Conservation (phyloP, 2,797 vertebrate genomes). For the Hyperoplus immaculatus region DNA sequence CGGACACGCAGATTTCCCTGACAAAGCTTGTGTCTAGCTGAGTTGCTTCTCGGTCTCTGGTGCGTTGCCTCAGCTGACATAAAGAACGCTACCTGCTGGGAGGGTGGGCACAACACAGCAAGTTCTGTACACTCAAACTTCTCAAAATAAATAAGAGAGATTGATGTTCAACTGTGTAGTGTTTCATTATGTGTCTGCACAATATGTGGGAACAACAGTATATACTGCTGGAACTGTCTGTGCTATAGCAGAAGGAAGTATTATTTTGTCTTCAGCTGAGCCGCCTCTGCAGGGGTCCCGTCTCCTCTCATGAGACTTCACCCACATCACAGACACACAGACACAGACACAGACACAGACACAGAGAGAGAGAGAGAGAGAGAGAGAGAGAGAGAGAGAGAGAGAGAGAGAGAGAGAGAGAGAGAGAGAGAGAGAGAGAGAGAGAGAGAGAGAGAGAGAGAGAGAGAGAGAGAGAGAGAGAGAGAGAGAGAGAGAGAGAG, state of each 20-base stretch:
- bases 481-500: neutral
- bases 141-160: constrained; percentile 2
- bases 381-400: neutral
- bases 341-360: too few species aligned
- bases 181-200: constrained; percentile 4
- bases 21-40: constrained; percentile 20
- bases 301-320: constrained; percentile 42
- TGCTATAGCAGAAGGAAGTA: constrained; percentile 22
- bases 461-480: neutral
- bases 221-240: neutral
- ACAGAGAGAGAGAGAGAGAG: constrained; percentile 1
- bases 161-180: neutral
- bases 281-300: constrained; percentile 40
- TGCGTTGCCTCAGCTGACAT: constrained; percentile 33
- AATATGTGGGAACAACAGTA: neutral
- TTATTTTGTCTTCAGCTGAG: constrained; percentile 36
- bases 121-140: constrained; percentile 27
- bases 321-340: constrained; percentile 36
- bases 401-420: neutral
- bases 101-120: constrained; percentile 47
- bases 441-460: neutral
- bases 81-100: constrained; percentile 47
- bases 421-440: neutral
- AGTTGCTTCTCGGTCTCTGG: constrained; percentile 43
- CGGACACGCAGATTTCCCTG: constrained; percentile 17